These are phyloP conservation scores for Acanthaster planci DNA, from an alignment of 35 echinoderm and acorn worm species.

Conservation along the genomic window DNA sequence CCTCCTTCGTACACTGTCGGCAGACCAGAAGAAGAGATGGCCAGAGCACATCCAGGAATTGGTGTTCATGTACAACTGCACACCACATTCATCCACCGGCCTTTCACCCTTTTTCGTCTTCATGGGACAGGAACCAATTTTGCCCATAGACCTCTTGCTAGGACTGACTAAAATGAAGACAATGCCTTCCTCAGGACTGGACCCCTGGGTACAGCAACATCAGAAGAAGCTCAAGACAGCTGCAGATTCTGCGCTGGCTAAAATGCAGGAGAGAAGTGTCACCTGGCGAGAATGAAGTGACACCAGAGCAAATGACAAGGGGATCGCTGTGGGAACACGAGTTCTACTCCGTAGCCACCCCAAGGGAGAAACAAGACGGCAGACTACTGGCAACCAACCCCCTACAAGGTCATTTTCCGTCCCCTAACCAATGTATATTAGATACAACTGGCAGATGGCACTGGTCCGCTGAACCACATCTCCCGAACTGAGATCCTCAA, in stretches of 20 bases:
- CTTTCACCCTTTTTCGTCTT: conserved; percentile 31
- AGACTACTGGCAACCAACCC: neutral
- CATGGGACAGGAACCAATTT: conserved; percentile 18
- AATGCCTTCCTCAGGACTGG: too few species aligned
- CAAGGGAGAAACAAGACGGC: neutral
- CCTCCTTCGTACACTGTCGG: neutral
- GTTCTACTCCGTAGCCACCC: neutral
- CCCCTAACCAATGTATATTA: neutral
- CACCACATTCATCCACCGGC: conserved; percentile 31
- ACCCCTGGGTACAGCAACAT: too few species aligned
- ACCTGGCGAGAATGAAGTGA: neutral
- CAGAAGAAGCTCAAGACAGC: conserved; percentile 24
- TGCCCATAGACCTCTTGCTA: too few species aligned
- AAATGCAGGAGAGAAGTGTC: conserved; percentile 3
- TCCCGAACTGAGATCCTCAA: neutral
- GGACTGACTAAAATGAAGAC: too few species aligned
- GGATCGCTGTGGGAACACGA: neutral
- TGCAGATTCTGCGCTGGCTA: neutral
- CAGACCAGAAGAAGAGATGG: conserved; percentile 32
- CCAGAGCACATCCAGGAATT: conserved; percentile 25
- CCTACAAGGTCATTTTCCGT: neutral
- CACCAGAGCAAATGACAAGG: conserved; percentile 24
- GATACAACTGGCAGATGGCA: neutral
- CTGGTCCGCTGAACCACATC: neutral
- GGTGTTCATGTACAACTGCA: conserved; percentile 30